Evolutionary conservation across 1,140 invertebrate species (phyloP).

Genomic region (Drosophila trapezifrons): DNA sequence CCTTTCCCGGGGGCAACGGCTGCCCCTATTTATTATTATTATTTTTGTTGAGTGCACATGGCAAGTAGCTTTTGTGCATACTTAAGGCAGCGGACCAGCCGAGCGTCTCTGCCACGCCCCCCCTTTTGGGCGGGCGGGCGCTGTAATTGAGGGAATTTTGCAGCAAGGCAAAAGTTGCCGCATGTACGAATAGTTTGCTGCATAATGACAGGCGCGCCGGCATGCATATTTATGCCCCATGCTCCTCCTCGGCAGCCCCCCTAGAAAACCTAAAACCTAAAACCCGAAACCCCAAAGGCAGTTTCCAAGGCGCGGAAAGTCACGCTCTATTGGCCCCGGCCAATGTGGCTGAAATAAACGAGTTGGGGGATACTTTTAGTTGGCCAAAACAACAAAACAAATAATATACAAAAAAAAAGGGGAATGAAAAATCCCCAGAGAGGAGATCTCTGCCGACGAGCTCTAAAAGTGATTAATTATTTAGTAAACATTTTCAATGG

Average conservation of each 20-base stretch:
- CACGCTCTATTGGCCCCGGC: slow-evolving; percentile 60
- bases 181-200: slow-evolving; percentile 76
- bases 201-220: slow-evolving; percentile 71
- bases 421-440: not conserved
- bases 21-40: slow-evolving; percentile 16
- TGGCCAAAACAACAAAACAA: not conserved
- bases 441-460: not conserved
- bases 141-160: slow-evolving; percentile 65
- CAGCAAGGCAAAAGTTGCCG: slow-evolving; percentile 59
- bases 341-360: slow-evolving; percentile 44
- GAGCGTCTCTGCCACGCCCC: slow-evolving; percentile 6
- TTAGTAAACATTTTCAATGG: slow-evolving; percentile 50
- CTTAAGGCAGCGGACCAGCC: slow-evolving; percentile 49
- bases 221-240: slow-evolving; percentile 70
- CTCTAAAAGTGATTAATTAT: slow-evolving; percentile 44
- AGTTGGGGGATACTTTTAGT: slow-evolving; percentile 6
- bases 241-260: not conserved
- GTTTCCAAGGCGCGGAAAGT: slow-evolving; percentile 47
- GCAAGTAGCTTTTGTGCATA: slow-evolving; percentile 57
- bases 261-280: not conserved
- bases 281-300: not conserved
- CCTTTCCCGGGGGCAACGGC: not conserved
- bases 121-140: slow-evolving; percentile 5
- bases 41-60: slow-evolving; percentile 14
- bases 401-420: not conserved